A percentile compares a stretch with the other conserved stretches of the same genome.
Conservation (phyloP, 2,888 invertebrate genomes). For the Sesamia inferens region DNA sequence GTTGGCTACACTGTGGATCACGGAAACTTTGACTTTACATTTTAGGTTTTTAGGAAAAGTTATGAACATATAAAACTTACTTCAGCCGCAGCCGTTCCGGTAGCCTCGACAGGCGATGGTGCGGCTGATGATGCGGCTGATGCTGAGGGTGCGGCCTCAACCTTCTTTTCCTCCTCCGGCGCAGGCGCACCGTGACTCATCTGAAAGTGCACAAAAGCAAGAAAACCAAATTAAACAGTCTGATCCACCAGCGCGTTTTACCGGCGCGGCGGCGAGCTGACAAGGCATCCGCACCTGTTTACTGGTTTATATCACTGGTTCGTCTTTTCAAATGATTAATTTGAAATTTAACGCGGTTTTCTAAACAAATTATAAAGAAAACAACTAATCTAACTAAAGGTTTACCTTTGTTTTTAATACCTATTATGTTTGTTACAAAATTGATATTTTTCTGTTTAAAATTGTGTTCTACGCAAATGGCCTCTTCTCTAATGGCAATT, state of each 20-base stretch:
- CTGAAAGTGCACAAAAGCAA: constrained; percentile 59
- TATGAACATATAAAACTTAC: constrained; percentile 18
- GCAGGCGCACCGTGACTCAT: constrained; percentile 73
- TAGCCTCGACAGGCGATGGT: constrained; percentile 26
- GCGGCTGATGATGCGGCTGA: constrained; percentile 29
- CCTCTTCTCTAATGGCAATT: neutral
- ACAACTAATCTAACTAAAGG: neutral
- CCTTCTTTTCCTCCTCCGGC: constrained; percentile 76
- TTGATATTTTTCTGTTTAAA: neutral
- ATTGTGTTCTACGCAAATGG: too few species aligned
- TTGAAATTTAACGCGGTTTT: neutral
- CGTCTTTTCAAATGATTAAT: neutral
- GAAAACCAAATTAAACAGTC: neutral
- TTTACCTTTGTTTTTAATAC: too few species aligned
- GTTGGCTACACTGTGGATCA: neutral
- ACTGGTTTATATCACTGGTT: neutral
- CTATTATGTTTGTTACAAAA: neutral
- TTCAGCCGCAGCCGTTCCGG: constrained; percentile 43
- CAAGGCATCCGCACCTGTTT: neutral
- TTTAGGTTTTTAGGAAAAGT: neutral
- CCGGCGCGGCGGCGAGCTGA: neutral
- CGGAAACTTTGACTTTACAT: neutral
- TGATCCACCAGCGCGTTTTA: neutral
- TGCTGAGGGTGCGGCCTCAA: constrained; percentile 45
- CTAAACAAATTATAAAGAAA: neutral